phyloP scores from a whole-genome alignment of 1,140 invertebrate species.

The Solen grandis region DNA sequence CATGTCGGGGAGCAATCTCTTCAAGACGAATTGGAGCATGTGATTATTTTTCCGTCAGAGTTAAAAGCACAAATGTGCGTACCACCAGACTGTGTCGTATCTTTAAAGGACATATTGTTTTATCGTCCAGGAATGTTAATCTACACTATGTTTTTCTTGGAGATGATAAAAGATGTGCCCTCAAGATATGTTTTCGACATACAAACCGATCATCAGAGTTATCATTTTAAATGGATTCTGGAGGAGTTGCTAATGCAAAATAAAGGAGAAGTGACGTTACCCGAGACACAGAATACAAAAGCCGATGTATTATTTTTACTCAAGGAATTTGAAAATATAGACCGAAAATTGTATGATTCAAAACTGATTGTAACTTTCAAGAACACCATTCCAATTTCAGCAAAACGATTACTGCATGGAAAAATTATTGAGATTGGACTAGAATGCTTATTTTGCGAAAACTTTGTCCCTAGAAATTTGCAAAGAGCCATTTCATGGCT shows the following conservation, averaged over 20 bases:
- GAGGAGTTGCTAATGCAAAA: background rate
- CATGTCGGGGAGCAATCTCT: background rate
- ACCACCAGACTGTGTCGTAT: background rate
- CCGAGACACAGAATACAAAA: too few species aligned
- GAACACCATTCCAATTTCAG: too few species aligned
- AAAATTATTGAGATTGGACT: too few species aligned
- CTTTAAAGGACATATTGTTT: background rate
- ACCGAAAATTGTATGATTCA: background rate
- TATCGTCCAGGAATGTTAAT: background rate
- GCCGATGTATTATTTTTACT: background rate
- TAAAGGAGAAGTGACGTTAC: background rate
- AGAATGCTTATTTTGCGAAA: too few species aligned
- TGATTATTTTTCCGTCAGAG: background rate
- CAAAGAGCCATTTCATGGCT: background rate
- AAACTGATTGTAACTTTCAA: too few species aligned
- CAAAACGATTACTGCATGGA: too few species aligned
- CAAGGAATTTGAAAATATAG: background rate
- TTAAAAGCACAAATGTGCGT: conserved; percentile 20
- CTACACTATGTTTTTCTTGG: background rate
- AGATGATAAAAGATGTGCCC: background rate
- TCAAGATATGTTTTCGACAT: background rate
- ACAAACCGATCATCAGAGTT: background rate
- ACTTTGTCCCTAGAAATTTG: background rate
- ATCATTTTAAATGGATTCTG: background rate
- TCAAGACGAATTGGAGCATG: background rate